Base-by-base conservation (phyloP, 2,797 vertebrate genomes). In the Sebastes hubbsi region DNA sequence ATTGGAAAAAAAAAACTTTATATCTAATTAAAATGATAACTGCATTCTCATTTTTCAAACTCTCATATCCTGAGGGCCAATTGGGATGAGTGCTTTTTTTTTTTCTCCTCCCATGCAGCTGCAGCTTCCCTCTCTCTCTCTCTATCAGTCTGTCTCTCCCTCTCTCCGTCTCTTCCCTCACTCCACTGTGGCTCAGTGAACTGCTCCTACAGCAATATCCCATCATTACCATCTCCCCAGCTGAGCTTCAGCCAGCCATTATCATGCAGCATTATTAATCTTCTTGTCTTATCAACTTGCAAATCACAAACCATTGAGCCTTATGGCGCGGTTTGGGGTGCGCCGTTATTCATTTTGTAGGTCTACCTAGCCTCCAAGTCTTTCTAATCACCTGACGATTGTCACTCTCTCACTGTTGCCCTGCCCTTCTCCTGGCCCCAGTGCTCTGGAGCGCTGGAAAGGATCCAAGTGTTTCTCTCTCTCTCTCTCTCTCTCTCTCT, bases 231-330 rank as follows among this genome's bases (percentile, higher is more conserved):
- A 98, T 99, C 97, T 99, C 97, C 98, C 98, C 97, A 99, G 98
- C 98, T 98, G 98, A 97, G 97, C 97, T 96, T 96, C 96, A 97
- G 97, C 97, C 97, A 97, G 96, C 97, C 97, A 98, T 98, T 99
- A 99, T 97, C 97, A 98, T 97, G 97, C 97, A 95, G 97, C 97
- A 98, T 99, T 99, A 99, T 99, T 99, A 99, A 99, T 99, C 98
- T 99, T 99, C 98, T 98, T 99, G 98, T 99, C 98, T 99, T 99
- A 99, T 99, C 98, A 99, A 99, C 98, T 99, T 99, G 98, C 98
- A 99, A 99, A 99, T 99, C 98, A 98, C 97, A 98, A 99, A 97
- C 97, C 97, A 97, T 98, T 96, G 96, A 98, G 98, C 97, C 98
- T 99, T 97, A 97, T 99, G 98, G 98, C 97, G 95, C 97, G 96